Conservation (phyloP, 2,888 invertebrate species). For the Masnerella sp. region DNA sequence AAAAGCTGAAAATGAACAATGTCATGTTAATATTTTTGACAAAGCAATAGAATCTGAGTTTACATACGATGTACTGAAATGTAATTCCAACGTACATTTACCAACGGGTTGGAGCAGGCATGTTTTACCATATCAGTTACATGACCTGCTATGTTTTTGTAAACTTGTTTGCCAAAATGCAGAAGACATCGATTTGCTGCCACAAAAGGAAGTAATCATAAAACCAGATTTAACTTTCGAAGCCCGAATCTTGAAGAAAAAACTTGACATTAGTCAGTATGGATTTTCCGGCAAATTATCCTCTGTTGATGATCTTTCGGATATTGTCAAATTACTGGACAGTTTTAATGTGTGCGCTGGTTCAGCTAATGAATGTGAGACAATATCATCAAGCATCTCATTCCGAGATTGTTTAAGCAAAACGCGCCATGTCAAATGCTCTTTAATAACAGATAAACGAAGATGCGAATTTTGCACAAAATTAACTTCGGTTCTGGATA, state of each 20-base stretch:
- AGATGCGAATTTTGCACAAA: conserved; percentile 20
- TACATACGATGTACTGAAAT: conserved; percentile 18
- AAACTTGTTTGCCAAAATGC: conserved; percentile 15
- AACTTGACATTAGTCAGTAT: not conserved
- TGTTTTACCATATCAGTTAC: not conserved
- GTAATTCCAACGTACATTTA: conserved; percentile 13
- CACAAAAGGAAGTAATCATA: conserved; percentile 12
- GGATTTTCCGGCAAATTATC: conserved; percentile 8
- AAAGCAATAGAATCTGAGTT: conserved; percentile 2
- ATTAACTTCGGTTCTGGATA: conserved; percentile 9
- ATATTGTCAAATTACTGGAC: conserved; percentile 12
- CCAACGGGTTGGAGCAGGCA: conserved; percentile 20
- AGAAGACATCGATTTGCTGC: conserved; percentile 7
- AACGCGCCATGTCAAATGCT: conserved; percentile 22
- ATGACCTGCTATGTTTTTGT: conserved; percentile 7
- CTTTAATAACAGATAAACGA: conserved; percentile 11
- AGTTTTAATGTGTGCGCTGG: conserved; percentile 18
- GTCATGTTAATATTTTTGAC: conserved; percentile 8
- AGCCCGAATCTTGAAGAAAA: conserved; percentile 15
- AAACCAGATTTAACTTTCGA: conserved; percentile 15
- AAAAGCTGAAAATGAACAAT: not conserved
- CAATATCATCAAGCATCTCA: not conserved
- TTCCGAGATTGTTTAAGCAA: conserved; percentile 18
- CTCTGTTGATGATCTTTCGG: conserved; percentile 17
- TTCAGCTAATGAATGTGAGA: conserved; percentile 13